Evolutionary conservation across 2,113 vertebrate species (phyloP).

Genomic region (Stigmatopora argus): DNA sequence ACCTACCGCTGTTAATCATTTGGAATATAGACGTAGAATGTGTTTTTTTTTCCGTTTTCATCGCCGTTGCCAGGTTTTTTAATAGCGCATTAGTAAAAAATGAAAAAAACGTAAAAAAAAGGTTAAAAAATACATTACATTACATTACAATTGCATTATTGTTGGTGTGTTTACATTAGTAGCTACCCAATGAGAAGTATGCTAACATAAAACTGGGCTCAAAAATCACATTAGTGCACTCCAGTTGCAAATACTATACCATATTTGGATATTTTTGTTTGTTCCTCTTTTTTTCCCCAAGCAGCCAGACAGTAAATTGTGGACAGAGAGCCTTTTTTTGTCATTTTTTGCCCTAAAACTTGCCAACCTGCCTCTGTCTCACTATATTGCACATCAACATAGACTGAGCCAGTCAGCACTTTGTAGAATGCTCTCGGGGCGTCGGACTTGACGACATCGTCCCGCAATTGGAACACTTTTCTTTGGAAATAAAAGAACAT

Average conservation of each 20-base stretch:
- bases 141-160: too few species aligned
- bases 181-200: background rate
- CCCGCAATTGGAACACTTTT: background rate
- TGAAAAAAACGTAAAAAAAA: too few species aligned
- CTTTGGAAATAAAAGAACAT: background rate
- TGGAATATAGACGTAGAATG: too few species aligned
- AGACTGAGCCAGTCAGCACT: background rate
- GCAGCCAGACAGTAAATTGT: background rate
- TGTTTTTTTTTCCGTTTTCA: background rate
- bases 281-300: background rate
- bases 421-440: background rate
- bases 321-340: background rate
- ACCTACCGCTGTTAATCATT: too few species aligned
- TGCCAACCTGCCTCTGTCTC: background rate
- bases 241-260: background rate
- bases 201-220: background rate
- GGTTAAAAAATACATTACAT: too few species aligned
- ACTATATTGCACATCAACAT: background rate
- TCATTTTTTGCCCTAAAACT: background rate
- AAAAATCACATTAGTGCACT: background rate
- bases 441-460: background rate
- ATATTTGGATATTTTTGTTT: background rate
- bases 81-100: background rate
- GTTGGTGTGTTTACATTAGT: background rate
- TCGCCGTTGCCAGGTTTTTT: background rate